phyloP scores from a whole-genome alignment of 2,797 vertebrate species.

The Premnoplex brunnescens region DNA sequence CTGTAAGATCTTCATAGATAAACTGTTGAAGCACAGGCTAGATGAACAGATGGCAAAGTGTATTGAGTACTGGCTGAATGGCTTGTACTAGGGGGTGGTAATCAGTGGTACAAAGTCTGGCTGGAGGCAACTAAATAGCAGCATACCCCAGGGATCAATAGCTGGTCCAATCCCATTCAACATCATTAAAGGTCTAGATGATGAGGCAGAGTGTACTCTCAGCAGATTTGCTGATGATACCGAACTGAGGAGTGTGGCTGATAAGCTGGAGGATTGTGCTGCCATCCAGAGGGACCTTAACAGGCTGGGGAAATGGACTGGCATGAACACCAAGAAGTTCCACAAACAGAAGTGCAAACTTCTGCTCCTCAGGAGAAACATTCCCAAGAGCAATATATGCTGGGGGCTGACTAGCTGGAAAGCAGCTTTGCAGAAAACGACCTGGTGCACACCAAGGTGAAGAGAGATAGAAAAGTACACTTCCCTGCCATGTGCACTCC shows the following conservation, averaged over 20 bases:
- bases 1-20: not conserved
- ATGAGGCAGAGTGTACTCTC: not conserved
- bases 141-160: not conserved
- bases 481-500: not conserved
- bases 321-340: not conserved
- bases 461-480: not conserved
- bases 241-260: not conserved
- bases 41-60: not conserved
- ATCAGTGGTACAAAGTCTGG: not conserved
- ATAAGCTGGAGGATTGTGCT: fast-evolving
- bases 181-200: not conserved
- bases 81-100: not conserved
- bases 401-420: not conserved
- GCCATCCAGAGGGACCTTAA: not conserved
- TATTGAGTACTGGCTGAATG: not conserved
- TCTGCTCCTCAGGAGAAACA: not conserved
- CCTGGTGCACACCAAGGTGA: not conserved
- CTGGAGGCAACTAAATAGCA: not conserved
- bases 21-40: not conserved
- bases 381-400: not conserved
- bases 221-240: not conserved
- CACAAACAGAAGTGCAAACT: not conserved
- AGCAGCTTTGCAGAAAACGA: not conserved
- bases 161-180: not conserved
- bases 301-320: not conserved